A percentile compares a stretch with the other conserved stretches of the same genome.
These are phyloP conservation scores for Leuctra nigra DNA, from an alignment of 2,888 invertebrate species.

Conservation along the genomic window DNA sequence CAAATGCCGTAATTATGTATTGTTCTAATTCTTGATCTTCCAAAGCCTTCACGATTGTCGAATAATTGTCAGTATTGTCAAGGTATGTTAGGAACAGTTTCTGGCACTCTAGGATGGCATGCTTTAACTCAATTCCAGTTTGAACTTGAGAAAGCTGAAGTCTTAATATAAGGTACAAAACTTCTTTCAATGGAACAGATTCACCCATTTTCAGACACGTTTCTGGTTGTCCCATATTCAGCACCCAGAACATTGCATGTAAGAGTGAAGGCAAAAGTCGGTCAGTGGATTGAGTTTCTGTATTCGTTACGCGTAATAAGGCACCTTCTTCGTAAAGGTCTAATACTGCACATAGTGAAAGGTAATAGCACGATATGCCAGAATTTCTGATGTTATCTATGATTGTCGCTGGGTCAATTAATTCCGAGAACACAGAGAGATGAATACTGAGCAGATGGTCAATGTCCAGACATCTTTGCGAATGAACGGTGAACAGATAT, in stretches of 20 bases:
- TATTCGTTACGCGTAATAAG: no score
- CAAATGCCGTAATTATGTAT: conserved; percentile 19
- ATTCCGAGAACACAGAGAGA: conserved; percentile 35
- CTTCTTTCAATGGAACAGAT: conserved; percentile 20
- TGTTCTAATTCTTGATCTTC: conserved; percentile 11
- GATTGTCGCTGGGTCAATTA: conserved; percentile 32
- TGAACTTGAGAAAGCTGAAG: conserved; percentile 28
- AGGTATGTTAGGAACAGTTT: conserved; percentile 43
- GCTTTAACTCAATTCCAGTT: conserved; percentile 42
- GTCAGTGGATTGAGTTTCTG: conserved; percentile 33
- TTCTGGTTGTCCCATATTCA: conserved; percentile 34
- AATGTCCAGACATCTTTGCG: conserved; percentile 31
- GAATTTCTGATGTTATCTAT: conserved; percentile 31
- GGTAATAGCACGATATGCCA: conserved; percentile 32
- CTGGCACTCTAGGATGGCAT: conserved; percentile 40
- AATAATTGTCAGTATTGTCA: not conserved
- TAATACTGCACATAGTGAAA: conserved; percentile 33
- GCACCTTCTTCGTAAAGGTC: conserved; percentile 33
- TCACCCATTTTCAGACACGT: conserved; percentile 32
- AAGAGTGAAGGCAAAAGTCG: conserved; percentile 36
- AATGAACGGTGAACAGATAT: conserved; percentile 23
- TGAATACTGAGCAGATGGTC: conserved; percentile 38
- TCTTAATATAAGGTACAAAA: conserved; percentile 27
- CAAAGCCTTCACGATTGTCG: conserved; percentile 3
- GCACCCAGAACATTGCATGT: conserved; percentile 34